phyloP scores from a whole-genome alignment of 2,888 invertebrate species.

The Apamea monoglypha region DNA sequence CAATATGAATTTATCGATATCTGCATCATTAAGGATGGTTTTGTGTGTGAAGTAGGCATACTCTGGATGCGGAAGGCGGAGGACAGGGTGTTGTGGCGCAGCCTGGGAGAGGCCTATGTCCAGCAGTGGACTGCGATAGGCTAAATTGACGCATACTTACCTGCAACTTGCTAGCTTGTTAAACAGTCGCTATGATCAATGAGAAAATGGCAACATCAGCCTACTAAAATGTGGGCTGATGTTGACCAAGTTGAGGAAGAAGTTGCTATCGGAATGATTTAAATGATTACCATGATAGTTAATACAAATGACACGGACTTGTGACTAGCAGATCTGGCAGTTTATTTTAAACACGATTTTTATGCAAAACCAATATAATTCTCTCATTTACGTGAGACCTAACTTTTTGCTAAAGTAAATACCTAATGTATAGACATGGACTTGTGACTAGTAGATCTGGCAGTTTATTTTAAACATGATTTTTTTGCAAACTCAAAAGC shows the following conservation, averaged over 20 bases:
- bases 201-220: not conserved
- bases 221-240: not conserved
- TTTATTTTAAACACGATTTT: not conserved
- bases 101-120: too few species aligned
- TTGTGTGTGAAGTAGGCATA: not conserved
- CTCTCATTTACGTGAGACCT: conserved; percentile 4
- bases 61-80: not conserved
- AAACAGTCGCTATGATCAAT: not conserved
- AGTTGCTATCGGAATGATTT: not conserved
- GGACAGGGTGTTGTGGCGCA: too few species aligned
- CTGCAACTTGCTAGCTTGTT: not conserved
- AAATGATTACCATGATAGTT: too few species aligned
- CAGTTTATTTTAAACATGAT: not conserved
- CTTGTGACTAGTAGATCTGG: not conserved
- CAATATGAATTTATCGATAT: conserved; percentile 18
- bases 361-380: not conserved
- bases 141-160: too few species aligned
- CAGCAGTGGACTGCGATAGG: too few species aligned
- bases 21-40: not conserved
- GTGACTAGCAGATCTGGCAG: not conserved
- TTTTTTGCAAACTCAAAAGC: not conserved
- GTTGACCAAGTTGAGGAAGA: not conserved
- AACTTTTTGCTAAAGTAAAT: conserved; percentile 24
- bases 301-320: not conserved
- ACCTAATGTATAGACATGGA: too few species aligned